Base-by-base conservation (phyloP, 2,797 vertebrate species). In the Triplophysa yarkandensis region DNA sequence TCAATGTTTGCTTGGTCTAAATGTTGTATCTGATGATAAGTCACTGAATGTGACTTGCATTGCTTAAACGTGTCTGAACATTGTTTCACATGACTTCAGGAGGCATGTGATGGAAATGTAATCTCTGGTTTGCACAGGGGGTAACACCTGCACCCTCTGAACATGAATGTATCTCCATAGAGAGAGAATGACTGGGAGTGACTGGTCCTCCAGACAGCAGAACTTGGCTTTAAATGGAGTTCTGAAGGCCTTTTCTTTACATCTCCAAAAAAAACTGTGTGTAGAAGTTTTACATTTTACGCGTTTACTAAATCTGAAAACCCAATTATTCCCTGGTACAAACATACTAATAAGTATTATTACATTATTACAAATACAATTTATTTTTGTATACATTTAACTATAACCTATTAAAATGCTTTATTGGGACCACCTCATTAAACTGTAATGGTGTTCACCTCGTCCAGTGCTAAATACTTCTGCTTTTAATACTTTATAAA, bases 1-100 rank as follows among this genome's bases (percentile, higher is more conserved):
- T 58, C 41, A 30, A 19, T 62, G n/a, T 39, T 30, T 65, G 9
- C 41, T 10, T 19, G 19, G 19, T 17, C 14, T 10, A 19, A 14
- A 28, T 30, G 32, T 2, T 34, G 19, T 7, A 32, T 9, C 55
- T 63, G 16, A 54, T 11, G 28, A 50, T 50, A 48, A 65, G 32
- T 14, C 5, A 11, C 50, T 10, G 25, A 23, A 23, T 71, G 44
- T 63, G 48, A 27, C 61, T 55, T 19, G 58, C 13, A 54, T 57
- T 57, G 50, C 16, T 27, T 58, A 57, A 19, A 74, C 17, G 28
- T 67, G 36, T 46, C 27, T 44, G 28, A 52, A 27, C 65, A 65
- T 65, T 74, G 71, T 74, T 74, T 67, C 71, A 74, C 71, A 46
- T 66, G 74, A 63, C 74, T 70, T 63, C n/a, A 32, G 67, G 67